Conservation (phyloP, 2,797 vertebrate species). For the Gorsachius magnificus region DNA sequence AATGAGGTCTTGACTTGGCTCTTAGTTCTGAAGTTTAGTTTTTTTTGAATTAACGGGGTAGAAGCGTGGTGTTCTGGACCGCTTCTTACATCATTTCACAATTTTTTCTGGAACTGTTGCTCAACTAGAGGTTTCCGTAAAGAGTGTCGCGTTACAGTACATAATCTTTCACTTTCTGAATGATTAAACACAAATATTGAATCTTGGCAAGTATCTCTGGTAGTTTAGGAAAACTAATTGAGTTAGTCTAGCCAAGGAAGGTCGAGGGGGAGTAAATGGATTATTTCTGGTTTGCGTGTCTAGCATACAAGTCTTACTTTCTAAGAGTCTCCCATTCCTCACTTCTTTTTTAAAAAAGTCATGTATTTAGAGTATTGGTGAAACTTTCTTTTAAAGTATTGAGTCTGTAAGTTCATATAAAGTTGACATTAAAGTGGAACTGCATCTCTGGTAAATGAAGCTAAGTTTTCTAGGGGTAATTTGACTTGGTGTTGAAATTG, state of each 20-base stretch:
- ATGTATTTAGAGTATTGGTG: background rate
- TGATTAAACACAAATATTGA: conserved; percentile 61
- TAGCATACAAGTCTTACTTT: background rate
- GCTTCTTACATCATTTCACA: conserved; percentile 49
- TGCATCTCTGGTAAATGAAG: background rate
- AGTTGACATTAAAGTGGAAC: background rate
- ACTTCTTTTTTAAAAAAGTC: background rate
- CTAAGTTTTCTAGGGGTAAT: background rate
- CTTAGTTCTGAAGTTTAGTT: background rate
- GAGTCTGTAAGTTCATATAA: background rate
- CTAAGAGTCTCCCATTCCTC: background rate
- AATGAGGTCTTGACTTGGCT: background rate
- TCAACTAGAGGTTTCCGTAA: conserved; percentile 50
- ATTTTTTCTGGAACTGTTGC: conserved; percentile 44
- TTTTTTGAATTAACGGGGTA: background rate
- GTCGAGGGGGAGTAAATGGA: background rate
- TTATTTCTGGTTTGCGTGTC: conserved; percentile 47
- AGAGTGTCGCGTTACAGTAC: background rate
- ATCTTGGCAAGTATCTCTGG: conserved; percentile 42
- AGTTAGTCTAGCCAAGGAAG: conserved; percentile 22
- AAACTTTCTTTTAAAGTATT: background rate
- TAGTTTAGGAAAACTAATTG: conserved; percentile 48
- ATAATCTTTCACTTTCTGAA: conserved; percentile 62
- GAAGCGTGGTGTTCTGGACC: background rate
- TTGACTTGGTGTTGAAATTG: background rate